These are phyloP conservation scores for Cervus canadensis DNA, from an alignment of 2,113 vertebrate species.

Conservation along the genomic window DNA sequence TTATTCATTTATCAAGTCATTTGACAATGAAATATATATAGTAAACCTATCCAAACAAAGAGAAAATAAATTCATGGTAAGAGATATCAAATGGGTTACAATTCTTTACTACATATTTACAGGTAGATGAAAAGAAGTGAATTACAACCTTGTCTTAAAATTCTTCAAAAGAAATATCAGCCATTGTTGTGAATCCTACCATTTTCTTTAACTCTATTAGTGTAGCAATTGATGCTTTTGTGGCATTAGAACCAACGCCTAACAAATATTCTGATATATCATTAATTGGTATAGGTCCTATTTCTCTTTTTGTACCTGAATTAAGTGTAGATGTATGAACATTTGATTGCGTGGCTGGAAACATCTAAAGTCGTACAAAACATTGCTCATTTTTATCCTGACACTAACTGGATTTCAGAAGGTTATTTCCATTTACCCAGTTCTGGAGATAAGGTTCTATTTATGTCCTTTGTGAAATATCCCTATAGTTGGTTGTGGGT, in stretches of 20 bases:
- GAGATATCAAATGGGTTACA: not conserved
- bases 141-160: conserved; percentile 5
- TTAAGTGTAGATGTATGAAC: not conserved
- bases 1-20: not conserved
- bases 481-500: not conserved
- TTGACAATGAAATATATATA: not conserved
- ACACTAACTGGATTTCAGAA: not conserved
- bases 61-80: not conserved
- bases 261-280: not conserved
- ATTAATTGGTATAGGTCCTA: not conserved
- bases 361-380: not conserved
- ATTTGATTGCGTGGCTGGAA: not conserved
- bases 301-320: not conserved
- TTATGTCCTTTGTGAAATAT: not conserved
- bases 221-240: not conserved
- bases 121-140: not conserved
- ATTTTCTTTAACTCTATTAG: not conserved
- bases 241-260: not conserved
- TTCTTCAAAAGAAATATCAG: not conserved
- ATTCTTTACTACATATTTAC: not conserved
- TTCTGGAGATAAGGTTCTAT: not conserved
- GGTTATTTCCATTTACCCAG: not conserved
- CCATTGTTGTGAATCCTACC: not conserved
- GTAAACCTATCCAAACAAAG: not conserved
- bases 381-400: not conserved